These are phyloP conservation scores for Heteractis magnifica DNA, from an alignment of 92 coral and sea anemone species.

Conservation along the genomic window DNA sequence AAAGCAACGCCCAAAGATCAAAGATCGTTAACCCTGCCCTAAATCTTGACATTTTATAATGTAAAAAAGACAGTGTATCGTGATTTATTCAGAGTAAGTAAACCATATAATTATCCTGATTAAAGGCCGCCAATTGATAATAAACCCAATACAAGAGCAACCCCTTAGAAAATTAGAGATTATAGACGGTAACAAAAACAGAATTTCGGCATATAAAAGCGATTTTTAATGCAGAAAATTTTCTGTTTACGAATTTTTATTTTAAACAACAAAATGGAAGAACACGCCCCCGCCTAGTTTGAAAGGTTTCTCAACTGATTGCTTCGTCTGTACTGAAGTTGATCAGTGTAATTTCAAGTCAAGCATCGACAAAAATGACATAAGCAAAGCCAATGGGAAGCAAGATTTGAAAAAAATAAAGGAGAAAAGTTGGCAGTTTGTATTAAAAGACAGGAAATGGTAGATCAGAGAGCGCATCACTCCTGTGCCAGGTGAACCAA, in stretches of 20 bases:
- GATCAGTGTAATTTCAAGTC: neutral
- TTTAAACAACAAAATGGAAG: neutral
- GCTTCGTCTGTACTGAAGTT: neutral
- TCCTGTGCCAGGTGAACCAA: neutral
- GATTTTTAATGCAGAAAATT: neutral
- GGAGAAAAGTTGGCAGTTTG: neutral
- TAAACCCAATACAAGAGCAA: neutral
- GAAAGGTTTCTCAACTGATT: neutral
- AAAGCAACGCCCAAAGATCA: too few relatives aligned
- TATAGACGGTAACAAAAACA: neutral
- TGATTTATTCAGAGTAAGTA: too few relatives aligned
- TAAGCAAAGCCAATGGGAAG: neutral
- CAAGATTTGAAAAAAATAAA: neutral
- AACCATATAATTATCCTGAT: too few relatives aligned
- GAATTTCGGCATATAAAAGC: neutral
- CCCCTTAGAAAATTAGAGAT: neutral
- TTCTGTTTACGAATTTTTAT: neutral
- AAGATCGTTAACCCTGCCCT: too few relatives aligned
- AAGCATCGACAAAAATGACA: neutral
- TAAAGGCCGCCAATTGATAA: neutral
- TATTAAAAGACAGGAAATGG: neutral
- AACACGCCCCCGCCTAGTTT: neutral
- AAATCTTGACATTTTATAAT: too few relatives aligned
- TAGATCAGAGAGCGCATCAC: neutral
- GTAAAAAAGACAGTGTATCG: too few relatives aligned